These are phyloP conservation scores for Hylaeus anthracinus DNA, from an alignment of 1,140 invertebrate genomes.

Conservation along the genomic window DNA sequence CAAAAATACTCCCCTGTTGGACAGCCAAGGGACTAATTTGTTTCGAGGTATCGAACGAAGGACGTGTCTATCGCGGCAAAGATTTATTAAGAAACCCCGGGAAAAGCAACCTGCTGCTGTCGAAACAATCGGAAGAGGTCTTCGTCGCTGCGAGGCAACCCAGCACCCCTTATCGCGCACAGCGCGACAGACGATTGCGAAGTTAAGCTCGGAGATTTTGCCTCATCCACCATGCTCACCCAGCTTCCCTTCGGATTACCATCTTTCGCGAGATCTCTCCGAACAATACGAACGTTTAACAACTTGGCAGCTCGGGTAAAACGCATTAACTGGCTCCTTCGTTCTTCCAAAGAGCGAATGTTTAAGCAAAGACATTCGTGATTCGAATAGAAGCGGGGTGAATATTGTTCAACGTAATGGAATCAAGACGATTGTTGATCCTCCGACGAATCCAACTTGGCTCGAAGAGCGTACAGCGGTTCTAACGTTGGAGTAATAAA, in stretches of 20 bases:
- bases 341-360: too few species aligned
- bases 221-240: not conserved
- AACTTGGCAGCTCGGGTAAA: too few species aligned
- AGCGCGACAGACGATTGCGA: not conserved
- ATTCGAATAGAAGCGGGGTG: too few species aligned
- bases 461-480: too few species aligned
- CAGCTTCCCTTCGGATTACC: not conserved
- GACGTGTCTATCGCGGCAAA: not conserved
- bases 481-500: too few species aligned
- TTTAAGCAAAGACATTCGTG: too few species aligned
- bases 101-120: not conserved
- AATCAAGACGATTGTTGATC: too few species aligned
- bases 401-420: too few species aligned
- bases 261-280: not conserved
- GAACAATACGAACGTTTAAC: not conserved
- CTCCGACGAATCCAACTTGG: too few species aligned
- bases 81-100: not conserved
- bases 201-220: not conserved
- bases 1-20: too few species aligned
- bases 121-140: not conserved
- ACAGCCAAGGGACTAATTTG: too few species aligned
- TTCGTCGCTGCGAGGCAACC: not conserved
- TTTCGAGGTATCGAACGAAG: not conserved
- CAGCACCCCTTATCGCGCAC: not conserved
- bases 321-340: too few species aligned